phyloP scores from a whole-genome alignment of 2,113 vertebrate genomes.

The Gymnorhina tibicen region DNA sequence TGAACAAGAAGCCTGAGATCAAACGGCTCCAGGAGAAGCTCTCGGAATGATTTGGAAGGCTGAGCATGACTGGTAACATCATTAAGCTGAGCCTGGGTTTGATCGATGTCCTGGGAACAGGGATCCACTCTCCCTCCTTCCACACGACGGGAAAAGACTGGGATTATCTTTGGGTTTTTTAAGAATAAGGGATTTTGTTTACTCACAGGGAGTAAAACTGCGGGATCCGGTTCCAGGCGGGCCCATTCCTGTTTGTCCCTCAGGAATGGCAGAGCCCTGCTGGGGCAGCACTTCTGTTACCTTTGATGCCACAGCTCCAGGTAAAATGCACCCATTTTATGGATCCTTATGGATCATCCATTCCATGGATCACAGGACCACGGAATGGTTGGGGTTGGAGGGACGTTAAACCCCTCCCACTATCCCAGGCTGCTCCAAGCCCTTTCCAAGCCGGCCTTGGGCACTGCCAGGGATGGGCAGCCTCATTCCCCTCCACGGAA shows the following conservation, averaged over 20 bases:
- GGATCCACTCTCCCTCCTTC: background rate
- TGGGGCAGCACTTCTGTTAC: background rate
- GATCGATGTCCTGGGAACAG: background rate
- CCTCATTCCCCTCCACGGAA: background rate
- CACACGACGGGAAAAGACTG: background rate
- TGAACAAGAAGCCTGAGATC: background rate
- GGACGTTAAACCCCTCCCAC: background rate
- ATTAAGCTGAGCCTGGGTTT: background rate
- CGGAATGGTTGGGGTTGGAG: background rate
- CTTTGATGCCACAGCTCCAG: background rate
- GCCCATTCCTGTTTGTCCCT: background rate
- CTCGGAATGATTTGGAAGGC: background rate
- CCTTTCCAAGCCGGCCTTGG: background rate
- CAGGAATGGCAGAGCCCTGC: background rate
- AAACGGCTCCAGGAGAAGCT: background rate
- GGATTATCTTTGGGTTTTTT: background rate
- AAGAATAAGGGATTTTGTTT: background rate
- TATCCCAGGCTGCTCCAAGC: background rate
- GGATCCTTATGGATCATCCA: too few species aligned
- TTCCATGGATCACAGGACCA: background rate
- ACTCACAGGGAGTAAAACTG: background rate
- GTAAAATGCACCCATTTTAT: accelerated
- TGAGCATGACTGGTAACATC: background rate
- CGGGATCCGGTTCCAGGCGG: background rate
- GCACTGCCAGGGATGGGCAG: accelerated